These are phyloP conservation scores for Haemorhous mexicanus DNA, from an alignment of 2,113 vertebrate species.

Conservation along the genomic window DNA sequence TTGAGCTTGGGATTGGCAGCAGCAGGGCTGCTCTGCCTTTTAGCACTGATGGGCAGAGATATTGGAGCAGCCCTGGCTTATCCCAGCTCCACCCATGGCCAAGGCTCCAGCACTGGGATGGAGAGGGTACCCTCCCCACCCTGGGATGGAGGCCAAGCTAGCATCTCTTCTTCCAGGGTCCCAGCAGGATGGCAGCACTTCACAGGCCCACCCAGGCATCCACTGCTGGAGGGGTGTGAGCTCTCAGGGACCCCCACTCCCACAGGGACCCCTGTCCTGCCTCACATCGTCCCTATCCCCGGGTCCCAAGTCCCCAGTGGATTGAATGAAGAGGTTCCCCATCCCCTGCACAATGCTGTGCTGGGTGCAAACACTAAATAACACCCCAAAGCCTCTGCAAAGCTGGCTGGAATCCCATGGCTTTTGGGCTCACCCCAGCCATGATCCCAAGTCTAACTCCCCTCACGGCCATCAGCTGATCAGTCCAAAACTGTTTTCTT, in stretches of 20 bases:
- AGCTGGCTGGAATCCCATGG: not conserved
- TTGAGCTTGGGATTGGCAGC: not conserved
- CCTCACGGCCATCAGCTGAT: not conserved
- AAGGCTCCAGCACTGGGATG: not conserved
- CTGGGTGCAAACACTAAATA: not conserved
- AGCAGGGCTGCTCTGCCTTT: not conserved
- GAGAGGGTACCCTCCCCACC: not conserved
- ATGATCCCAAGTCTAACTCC: rapidly evolving
- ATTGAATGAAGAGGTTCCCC: not conserved
- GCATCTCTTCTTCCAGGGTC: not conserved
- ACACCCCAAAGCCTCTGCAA: not conserved
- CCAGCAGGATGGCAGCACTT: not conserved
- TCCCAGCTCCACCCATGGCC: not conserved
- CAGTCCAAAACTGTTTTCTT: not conserved
- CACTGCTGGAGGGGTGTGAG: rapidly evolving
- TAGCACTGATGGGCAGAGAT: not conserved
- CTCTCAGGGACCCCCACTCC: not conserved
- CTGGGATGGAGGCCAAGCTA: not conserved
- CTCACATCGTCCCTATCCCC: rapidly evolving
- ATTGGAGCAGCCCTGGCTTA: rapidly evolving
- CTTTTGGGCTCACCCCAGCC: not conserved
- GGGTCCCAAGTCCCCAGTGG: rapidly evolving
- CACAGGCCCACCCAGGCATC: rapidly evolving
- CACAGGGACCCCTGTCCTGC: not conserved
- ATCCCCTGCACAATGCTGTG: not conserved